A percentile compares a stretch with the other conserved stretches of the same genome.
Conservation (phyloP, 1,140 invertebrate species). For the Papilio machaon region DNA sequence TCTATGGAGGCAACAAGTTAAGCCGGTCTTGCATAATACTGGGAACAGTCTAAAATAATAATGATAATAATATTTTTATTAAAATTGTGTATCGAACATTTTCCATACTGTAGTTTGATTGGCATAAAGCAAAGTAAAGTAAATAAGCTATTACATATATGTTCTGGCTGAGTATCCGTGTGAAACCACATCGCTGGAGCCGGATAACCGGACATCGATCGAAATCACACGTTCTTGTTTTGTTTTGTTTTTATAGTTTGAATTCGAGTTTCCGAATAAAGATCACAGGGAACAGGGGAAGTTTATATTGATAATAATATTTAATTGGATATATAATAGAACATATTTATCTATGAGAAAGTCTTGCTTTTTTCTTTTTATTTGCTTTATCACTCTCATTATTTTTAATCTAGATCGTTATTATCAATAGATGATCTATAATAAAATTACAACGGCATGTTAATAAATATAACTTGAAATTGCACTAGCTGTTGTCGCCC, state of each 20-base stretch:
- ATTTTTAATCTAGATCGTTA: too few species aligned
- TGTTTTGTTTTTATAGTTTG: neutral
- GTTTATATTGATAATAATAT: neutral
- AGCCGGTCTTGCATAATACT: neutral
- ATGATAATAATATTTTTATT: neutral
- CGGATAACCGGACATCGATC: conserved; percentile 4
- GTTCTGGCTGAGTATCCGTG: neutral
- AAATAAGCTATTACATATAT: neutral
- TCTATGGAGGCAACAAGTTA: too few species aligned
- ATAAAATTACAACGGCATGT: neutral
- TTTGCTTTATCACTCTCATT: neutral
- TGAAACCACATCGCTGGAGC: neutral
- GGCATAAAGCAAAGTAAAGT: neutral
- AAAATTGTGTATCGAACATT: neutral
- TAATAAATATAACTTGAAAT: too few species aligned
- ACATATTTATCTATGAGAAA: neutral
- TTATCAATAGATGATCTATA: neutral
- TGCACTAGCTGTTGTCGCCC: too few species aligned
- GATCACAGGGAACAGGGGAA: neutral
- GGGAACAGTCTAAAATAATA: neutral
- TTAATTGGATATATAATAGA: neutral
- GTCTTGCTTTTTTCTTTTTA: neutral
- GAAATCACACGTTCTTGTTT: conserved; percentile 19
- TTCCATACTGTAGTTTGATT: neutral
- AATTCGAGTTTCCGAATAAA: neutral